Conservation (phyloP, 2,797 vertebrate species). For the Tarsius wallacei region DNA sequence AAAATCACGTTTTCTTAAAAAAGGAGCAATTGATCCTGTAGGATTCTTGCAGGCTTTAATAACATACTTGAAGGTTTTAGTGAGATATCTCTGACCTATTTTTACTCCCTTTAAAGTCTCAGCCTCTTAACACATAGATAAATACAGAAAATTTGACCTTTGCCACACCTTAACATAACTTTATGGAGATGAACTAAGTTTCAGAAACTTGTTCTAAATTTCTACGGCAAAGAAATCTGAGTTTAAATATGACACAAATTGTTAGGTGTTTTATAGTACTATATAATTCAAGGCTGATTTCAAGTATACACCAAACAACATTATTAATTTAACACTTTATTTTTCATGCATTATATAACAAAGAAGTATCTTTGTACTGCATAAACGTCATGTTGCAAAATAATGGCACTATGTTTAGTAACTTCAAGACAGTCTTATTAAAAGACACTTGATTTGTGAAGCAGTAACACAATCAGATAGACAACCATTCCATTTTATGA, state of each 20-base stretch:
- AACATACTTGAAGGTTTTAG: conserved; percentile 42
- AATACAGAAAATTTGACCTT: conserved; percentile 55
- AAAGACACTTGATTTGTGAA: conserved; percentile 81
- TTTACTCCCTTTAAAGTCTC: conserved; percentile 24
- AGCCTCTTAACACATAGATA: conserved; percentile 34
- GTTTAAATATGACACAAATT: conserved; percentile 70
- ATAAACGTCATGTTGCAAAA: conserved; percentile 76
- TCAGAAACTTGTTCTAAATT: conserved; percentile 47
- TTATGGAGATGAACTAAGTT: conserved; percentile 59
- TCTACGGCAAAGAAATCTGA: conserved; percentile 65
- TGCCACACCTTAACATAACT: background rate
- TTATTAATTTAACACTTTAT: conserved; percentile 83
- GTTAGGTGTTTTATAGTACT: conserved; percentile 72
- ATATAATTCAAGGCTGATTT: conserved; percentile 77
- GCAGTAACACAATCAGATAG: conserved; percentile 65
- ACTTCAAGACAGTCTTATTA: conserved; percentile 77
- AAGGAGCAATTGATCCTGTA: conserved; percentile 18
- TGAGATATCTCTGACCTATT: background rate
- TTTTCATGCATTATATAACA: conserved; percentile 74
- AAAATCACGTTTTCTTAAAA: conserved; percentile 32
- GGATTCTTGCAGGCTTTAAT: background rate
- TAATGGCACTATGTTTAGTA: conserved; percentile 76
- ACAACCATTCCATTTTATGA: conserved; percentile 69
- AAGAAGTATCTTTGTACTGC: conserved; percentile 43
- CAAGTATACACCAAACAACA: conserved; percentile 70